phyloP scores from a whole-genome alignment of 2,113 vertebrate species.

The Spilogale gracilis region DNA sequence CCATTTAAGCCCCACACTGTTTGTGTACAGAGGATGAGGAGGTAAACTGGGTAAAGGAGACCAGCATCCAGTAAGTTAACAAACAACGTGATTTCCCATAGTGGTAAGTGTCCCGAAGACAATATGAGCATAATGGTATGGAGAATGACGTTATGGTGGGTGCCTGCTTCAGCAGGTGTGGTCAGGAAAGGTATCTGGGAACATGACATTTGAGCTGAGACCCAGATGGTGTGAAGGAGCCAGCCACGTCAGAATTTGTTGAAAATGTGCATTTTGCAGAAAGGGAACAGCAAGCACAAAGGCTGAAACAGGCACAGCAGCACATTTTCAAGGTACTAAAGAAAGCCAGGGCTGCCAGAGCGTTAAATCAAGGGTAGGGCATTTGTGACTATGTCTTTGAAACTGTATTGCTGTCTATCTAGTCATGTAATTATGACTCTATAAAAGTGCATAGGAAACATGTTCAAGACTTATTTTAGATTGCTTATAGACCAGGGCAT shows the following conservation, averaged over 20 bases:
- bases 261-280: neutral
- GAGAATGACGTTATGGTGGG: neutral
- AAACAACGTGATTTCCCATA: neutral
- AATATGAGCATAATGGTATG: neutral
- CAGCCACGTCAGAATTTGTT: neutral
- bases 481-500: neutral
- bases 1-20: neutral
- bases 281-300: neutral
- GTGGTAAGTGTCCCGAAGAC: neutral
- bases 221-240: neutral
- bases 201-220: conserved; percentile 1
- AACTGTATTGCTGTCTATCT: neutral
- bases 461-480: neutral
- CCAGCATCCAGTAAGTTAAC: neutral
- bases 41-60: neutral
- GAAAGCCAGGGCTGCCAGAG: neutral
- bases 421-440: neutral
- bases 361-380: neutral
- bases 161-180: neutral
- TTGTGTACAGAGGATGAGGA: neutral
- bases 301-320: neutral
- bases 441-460: neutral
- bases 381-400: neutral
- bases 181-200: neutral
- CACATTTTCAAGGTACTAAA: neutral